A percentile compares a stretch with the other conserved stretches of the same genome.
phyloP scores from a whole-genome alignment of 2,113 vertebrate genomes.

The Hypocryptadius cinnamomeus region DNA sequence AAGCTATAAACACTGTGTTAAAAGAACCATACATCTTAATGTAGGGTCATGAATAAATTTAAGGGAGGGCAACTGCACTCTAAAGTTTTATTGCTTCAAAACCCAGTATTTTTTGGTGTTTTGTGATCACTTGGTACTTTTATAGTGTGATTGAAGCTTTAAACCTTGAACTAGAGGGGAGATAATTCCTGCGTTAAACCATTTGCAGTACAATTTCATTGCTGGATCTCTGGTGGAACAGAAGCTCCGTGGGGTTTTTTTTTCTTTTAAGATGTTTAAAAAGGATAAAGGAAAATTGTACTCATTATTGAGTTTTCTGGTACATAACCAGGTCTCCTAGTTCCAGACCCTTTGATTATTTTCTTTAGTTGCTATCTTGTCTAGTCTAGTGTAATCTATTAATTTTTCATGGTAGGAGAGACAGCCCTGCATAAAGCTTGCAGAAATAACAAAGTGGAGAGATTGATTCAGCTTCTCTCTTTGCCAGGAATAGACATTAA shows the following conservation, averaged over 20 bases:
- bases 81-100: conserved; percentile 77
- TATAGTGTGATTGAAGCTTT: conserved; percentile 71
- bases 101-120: conserved; percentile 71
- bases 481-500: conserved; percentile 86
- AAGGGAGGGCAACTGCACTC: conserved; percentile 74
- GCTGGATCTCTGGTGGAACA: conserved; percentile 64
- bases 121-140: conserved; percentile 73
- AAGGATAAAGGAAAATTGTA: conserved; percentile 64
- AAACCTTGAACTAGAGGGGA: conserved; percentile 69
- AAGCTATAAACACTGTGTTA: conserved; percentile 77
- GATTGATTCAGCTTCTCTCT: conserved; percentile 81
- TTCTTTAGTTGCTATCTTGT: conserved; percentile 69
- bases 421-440: conserved; percentile 90
- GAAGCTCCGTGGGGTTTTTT: conserved; percentile 56
- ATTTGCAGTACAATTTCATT: conserved; percentile 63
- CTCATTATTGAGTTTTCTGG: conserved; percentile 67
- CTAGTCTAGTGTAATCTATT: conserved; percentile 71
- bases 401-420: conserved; percentile 86
- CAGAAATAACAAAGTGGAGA: conserved; percentile 90
- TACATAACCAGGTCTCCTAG: conserved; percentile 57
- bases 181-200: conserved; percentile 69
- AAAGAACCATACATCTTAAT: conserved; percentile 76
- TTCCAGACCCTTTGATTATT: conserved; percentile 72
- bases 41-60: conserved; percentile 80
- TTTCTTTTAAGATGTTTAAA: conserved; percentile 59